Base-by-base conservation (phyloP, 2,113 vertebrate genomes). In the Bos indicus region DNA sequence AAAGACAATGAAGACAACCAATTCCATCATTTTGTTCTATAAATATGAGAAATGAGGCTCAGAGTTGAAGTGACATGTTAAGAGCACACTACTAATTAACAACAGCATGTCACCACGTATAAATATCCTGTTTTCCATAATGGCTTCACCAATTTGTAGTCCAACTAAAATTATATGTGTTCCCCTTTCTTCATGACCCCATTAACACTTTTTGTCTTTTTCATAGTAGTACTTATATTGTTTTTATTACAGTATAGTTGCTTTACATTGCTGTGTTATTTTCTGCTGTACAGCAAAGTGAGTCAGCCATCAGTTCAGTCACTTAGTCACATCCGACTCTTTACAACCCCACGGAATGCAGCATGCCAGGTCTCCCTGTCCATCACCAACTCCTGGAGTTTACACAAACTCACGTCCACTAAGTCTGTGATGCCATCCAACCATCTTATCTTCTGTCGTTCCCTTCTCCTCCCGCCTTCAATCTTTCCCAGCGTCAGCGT, bases 151-250 rank as follows among this genome's bases (percentile, higher is more conserved):
- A 36, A 85, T n/a, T 62, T 56, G 43, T 23, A 91, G 74, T 78
- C 21, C 23, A 56, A 15, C 21, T 48, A 62, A 54, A 33, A 28
- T 25, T 64, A 9, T 30, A 7, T 33, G 6, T 33, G 13, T 81
- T 80, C 30, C 17, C n/a, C 56, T 87, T 87, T 87, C 6, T 59
- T 48, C 40, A 74, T 40, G 36, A 40, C 36, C 36, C 91, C 23
- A 48, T 78, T 91, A 48, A 87, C 57, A 40, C 19, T 51, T 57
- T 80, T 87, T 87, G 67, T 36, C 57, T 57, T 91, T 93, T 91
- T 57, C 23, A 40, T 30, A 17, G 4, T 36, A 48, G 6, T 25
- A 25, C 21, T 77, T 43, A 43, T 26, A 74, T 40, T 71, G 9
- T 40, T 77, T 43, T 43, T 43, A 77, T 77, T 77, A 26, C 23